These are phyloP conservation scores for Latrodectus geometricus DNA, from an alignment of 1,140 invertebrate genomes.

Conservation along the genomic window DNA sequence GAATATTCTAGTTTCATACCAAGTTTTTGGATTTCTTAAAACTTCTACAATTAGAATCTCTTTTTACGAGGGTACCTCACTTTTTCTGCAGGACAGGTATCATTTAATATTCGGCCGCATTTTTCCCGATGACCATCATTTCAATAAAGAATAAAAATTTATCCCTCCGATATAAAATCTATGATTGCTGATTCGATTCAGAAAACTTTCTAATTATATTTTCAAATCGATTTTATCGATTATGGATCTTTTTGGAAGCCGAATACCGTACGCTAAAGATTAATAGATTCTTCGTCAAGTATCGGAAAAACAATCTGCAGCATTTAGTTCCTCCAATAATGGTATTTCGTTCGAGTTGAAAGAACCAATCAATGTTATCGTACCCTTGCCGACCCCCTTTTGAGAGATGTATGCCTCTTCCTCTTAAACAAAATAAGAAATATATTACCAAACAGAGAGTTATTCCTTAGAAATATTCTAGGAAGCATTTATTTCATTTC, in stretches of 20 bases:
- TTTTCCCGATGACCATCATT: background rate
- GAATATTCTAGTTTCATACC: too few species aligned
- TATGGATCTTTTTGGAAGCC: background rate
- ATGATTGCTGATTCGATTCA: conserved; percentile 58
- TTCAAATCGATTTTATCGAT: conserved; percentile 38
- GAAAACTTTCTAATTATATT: conserved; percentile 61
- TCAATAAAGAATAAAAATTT: background rate
- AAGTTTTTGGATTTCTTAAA: too few species aligned
- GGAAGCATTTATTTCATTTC: background rate
- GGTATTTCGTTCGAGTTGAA: conserved; percentile 54
- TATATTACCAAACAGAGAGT: conserved; percentile 13
- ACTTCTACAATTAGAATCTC: too few species aligned
- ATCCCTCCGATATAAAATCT: conserved; percentile 41
- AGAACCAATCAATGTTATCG: conserved; percentile 42
- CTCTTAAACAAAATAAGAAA: conserved; percentile 39
- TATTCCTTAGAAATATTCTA: background rate
- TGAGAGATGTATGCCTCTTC: background rate
- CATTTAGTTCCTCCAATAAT: conserved; percentile 59
- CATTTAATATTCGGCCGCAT: background rate
- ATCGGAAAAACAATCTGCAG: conserved; percentile 59
- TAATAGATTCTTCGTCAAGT: conserved; percentile 60
- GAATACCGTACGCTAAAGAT: conserved; percentile 43
- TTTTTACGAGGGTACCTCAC: background rate
- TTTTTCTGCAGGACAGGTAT: background rate
- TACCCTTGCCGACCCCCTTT: background rate